Conservation (phyloP, 23 tunicate genomes). For the Oikopleura dioica region DNA sequence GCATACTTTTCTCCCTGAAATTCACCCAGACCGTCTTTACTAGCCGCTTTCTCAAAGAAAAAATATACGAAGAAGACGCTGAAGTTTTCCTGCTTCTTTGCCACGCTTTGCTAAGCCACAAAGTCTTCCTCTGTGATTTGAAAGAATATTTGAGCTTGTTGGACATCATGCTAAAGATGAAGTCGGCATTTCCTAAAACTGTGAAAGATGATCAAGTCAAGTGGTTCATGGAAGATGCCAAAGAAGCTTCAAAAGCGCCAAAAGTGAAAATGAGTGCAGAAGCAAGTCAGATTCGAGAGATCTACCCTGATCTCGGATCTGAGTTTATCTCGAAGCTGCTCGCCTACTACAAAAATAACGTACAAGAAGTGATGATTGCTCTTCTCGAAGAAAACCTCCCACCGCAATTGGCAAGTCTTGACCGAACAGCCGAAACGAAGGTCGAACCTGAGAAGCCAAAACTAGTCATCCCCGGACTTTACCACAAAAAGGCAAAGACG, state of each 20-base stretch:
- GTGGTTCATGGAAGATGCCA: neutral
- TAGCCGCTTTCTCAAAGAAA: no score
- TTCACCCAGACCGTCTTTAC: no score
- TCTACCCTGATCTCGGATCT: neutral
- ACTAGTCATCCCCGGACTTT: neutral
- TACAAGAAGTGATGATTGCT: constrained; percentile 25
- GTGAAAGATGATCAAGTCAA: neutral
- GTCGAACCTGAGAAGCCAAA: neutral
- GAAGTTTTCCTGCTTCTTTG: no score
- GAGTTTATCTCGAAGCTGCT: neutral
- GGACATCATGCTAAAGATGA: no score
- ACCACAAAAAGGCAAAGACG: constrained; percentile 4
- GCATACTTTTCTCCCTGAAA: no score
- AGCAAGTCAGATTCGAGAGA: neutral
- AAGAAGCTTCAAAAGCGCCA: neutral
- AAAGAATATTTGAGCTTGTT: no score
- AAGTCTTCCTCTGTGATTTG: no score
- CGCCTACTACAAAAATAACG: neutral
- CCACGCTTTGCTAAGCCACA: no score
- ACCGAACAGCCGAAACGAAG: neutral
- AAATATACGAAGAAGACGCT: no score
- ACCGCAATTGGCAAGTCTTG: constrained; percentile 17
- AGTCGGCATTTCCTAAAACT: neutral
- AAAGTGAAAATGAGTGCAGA: neutral
- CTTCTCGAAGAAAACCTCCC: constrained; percentile 61